A percentile compares a stretch with the other conserved stretches of the same genome.
Evolutionary conservation across 2,113 vertebrate species (phyloP).

Genomic region (Halichoerus grypus): DNA sequence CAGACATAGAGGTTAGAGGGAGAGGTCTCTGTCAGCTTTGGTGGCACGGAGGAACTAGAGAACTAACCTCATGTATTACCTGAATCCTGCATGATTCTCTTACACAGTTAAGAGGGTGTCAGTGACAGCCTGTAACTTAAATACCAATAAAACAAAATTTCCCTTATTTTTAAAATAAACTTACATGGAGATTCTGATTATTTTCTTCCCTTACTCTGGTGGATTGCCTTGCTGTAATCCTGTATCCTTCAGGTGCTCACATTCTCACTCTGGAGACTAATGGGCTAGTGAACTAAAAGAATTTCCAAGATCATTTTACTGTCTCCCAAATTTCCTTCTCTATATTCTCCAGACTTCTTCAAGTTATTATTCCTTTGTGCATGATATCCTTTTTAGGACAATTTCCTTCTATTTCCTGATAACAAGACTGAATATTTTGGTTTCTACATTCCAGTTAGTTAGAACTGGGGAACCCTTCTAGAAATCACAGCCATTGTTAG

Average conservation of each 20-base stretch:
- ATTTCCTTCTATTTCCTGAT: background rate
- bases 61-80: background rate
- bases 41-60: background rate
- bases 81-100: background rate
- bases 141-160: background rate
- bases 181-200: background rate
- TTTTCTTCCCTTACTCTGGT: background rate
- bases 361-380: background rate
- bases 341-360: background rate
- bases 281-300: background rate
- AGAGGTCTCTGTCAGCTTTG: background rate
- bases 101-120: background rate
- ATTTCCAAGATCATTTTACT: slow-evolving; percentile 36
- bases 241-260: background rate
- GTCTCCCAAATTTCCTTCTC: slow-evolving; percentile 1
- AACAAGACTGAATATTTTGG: background rate
- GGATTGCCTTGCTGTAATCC: background rate
- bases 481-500: background rate
- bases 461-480: background rate
- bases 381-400: background rate
- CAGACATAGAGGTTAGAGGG: background rate
- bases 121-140: background rate
- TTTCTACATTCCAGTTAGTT: background rate
- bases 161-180: background rate
- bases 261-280: background rate